Percentiles rank a stretch among this genome's conserved stretches.
phyloP scores from a whole-genome alignment of 2,113 vertebrate genomes.

The Excalfactoria chinensis region DNA sequence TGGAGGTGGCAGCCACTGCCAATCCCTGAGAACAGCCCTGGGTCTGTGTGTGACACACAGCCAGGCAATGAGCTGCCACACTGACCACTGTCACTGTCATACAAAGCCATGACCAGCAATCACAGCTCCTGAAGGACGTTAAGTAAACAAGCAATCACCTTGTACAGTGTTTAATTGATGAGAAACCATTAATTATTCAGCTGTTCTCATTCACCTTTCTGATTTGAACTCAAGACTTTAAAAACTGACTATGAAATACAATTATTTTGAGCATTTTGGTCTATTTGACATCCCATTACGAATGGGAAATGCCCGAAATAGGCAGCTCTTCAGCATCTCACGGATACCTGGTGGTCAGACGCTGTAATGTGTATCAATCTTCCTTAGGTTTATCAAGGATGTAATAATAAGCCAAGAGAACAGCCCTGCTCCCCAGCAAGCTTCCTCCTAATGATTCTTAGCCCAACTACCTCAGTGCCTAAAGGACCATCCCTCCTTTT shows the following conservation, averaged over 20 bases:
- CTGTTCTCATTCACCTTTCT: neutral
- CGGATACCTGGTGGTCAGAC: neutral
- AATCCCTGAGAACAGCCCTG: neutral
- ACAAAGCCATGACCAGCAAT: neutral
- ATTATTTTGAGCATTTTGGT: neutral
- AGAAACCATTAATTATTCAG: neutral
- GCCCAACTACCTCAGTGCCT: neutral
- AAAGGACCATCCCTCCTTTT: neutral
- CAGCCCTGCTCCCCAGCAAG: neutral
- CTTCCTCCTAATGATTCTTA: neutral
- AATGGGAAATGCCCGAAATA: neutral
- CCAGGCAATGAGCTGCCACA: neutral
- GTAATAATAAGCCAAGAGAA: neutral
- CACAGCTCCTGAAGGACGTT: neutral
- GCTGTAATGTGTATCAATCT: neutral
- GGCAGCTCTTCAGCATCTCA: neutral
- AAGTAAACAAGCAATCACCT: neutral
- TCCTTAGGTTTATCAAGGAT: conserved; percentile 1
- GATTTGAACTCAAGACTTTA: neutral
- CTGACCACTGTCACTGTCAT: accelerated
- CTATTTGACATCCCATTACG: neutral
- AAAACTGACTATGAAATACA: neutral
- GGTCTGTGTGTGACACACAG: neutral
- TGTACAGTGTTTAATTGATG: neutral
- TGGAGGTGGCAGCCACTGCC: neutral